Base-by-base conservation (phyloP, 2,888 invertebrate genomes). In the Pterostichus madidus region DNA sequence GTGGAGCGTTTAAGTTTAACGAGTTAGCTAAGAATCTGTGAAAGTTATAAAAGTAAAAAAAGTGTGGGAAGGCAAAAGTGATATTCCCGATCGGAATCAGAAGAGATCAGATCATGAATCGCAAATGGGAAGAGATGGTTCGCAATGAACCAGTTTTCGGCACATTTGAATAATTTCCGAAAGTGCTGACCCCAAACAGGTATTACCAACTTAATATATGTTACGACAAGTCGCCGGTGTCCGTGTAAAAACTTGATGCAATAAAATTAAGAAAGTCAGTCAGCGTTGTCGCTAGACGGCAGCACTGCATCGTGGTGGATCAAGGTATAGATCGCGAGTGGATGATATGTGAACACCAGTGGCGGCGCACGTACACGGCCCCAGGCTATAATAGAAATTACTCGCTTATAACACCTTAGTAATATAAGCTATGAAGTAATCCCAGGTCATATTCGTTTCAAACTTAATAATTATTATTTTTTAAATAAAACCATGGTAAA, bases 191-290 rank as follows among this genome's bases (percentile, higher is more conserved):
- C 80, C 80, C 44, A 31, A 68, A 80, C 68, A 68, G 52, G 68
- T 71, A 71, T 39, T 71, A 71, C 44, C 39, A 39, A 71, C 39
- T 71, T 13, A 71, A 71, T 71, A 44, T 71, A 71, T 71, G 68
- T 71, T 71, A 71, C 68, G 61, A 61, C 64, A 64, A 64, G 49
- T 73, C 46, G 73, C 73, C 73, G 73, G 49, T 73, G 71, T 56
- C 56, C 24, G 61, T 46, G 75, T 75, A 81, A 81, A 81, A 81
- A 81, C 75, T 81, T 53, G 81, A 59, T 49, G 75, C 81, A 53
- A 81, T 81, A 81, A 81, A 81, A 81, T 81, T 75, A 81, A 81
- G 81, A 81, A 81, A 81, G 81, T 81, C 81, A 81, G 81, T 75
- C 44, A 75, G 17, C 39, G 56, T 68, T 64, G 64, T 71, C 68